phyloP scores from a whole-genome alignment of 2,888 invertebrate genomes.

The Liposcelis brunnea region DNA sequence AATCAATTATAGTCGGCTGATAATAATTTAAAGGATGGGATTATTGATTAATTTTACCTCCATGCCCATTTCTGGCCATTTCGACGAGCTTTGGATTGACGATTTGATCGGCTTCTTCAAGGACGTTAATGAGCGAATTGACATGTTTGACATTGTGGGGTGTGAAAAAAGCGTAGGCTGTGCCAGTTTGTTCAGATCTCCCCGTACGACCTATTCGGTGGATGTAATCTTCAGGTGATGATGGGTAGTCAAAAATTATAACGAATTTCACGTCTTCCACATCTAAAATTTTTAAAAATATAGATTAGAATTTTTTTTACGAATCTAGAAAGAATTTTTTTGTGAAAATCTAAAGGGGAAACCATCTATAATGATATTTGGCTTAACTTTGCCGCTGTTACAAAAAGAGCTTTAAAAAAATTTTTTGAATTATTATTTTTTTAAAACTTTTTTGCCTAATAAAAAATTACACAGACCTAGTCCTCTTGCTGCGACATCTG shows the following conservation, averaged over 20 bases:
- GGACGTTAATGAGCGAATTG: conserved; percentile 70
- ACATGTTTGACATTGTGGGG: conserved; percentile 78
- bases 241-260: conserved; percentile 94
- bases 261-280: conserved; percentile 97
- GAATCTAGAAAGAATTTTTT: no score
- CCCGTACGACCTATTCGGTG: conserved; percentile 92
- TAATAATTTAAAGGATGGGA: no score
- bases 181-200: conserved; percentile 76
- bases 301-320: no score
- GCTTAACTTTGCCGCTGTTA: no score
- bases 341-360: no score
- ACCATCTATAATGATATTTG: no score
- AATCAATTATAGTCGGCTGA: no score
- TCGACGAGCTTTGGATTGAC: conserved; percentile 76
- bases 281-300: conserved; percentile 60
- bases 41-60: no score
- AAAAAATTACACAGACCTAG: conserved; percentile 79
- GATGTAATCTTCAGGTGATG: conserved; percentile 91
- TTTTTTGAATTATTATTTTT: no score
- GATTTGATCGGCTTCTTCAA: conserved; percentile 84
- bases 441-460: no score
- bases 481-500: conserved; percentile 86
- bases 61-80: conserved; percentile 27
- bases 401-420: no score
- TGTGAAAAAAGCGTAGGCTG: conserved; percentile 90